These are phyloP conservation scores for Hydrolagus affinis DNA, from an alignment of 2,113 vertebrate species.

Conservation along the genomic window DNA sequence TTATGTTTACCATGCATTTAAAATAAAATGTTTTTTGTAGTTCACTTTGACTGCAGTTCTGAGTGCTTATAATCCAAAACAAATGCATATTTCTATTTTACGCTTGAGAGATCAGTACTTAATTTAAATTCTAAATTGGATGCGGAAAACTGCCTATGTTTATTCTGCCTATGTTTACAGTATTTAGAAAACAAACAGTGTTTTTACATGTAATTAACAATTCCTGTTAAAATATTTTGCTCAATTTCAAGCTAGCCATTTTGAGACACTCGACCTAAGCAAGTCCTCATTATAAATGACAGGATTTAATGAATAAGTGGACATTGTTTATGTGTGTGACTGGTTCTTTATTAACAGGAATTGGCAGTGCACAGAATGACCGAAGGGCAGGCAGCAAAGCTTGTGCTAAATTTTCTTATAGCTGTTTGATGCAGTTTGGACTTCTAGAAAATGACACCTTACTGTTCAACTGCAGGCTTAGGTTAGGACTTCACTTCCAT, in stretches of 20 bases:
- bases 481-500: background rate
- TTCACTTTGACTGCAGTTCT: background rate
- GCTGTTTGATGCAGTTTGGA: background rate
- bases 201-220: background rate
- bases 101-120: slow-evolving; percentile 3
- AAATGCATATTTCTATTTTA: slow-evolving; percentile 26
- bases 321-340: background rate
- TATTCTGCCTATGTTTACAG: background rate
- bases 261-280: background rate
- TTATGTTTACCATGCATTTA: background rate
- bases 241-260: background rate
- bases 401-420: background rate
- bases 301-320: too few species aligned
- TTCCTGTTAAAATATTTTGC: slow-evolving; percentile 11
- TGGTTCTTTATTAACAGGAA: background rate
- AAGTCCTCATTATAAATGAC: background rate
- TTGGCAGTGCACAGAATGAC: background rate
- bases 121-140: slow-evolving; percentile 18
- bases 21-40: background rate
- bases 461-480: background rate
- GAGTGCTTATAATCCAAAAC: slow-evolving; percentile 13
- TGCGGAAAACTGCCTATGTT: background rate
- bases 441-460: background rate
- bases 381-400: background rate
- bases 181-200: background rate